These are phyloP conservation scores for Dioctria rufipes DNA, from an alignment of 2,888 invertebrate species.

Conservation along the genomic window DNA sequence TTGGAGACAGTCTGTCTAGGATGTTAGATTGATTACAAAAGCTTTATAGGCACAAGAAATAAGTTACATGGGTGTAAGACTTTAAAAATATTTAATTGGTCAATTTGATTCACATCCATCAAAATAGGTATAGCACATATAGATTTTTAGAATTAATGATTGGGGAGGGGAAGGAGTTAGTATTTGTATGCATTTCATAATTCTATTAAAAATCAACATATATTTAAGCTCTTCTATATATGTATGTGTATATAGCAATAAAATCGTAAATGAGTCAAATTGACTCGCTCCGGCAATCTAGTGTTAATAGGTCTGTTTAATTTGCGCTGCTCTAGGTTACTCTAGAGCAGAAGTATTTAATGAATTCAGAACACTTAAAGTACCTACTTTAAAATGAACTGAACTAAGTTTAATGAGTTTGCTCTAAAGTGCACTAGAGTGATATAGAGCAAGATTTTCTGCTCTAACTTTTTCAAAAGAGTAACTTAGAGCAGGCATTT, in stretches of 20 bases:
- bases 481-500: too few relatives aligned
- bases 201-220: slow-evolving; percentile 28
- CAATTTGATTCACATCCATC: not conserved
- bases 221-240: slow-evolving; percentile 9
- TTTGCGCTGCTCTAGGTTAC: too few relatives aligned
- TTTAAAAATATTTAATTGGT: not conserved
- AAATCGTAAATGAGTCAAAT: slow-evolving; percentile 36
- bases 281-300: slow-evolving; percentile 38
- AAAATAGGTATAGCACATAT: slow-evolving; percentile 3
- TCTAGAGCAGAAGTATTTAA: too few relatives aligned
- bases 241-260: slow-evolving; percentile 6
- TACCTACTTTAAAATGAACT: too few relatives aligned
- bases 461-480: too few relatives aligned
- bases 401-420: too few relatives aligned
- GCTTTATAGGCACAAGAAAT: not conserved
- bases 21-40: too few relatives aligned
- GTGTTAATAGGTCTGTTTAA: not conserved
- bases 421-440: too few relatives aligned
- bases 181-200: slow-evolving; percentile 19
- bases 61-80: not conserved
- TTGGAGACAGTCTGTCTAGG: too few relatives aligned
- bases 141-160: slow-evolving; percentile 12
- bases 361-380: too few relatives aligned
- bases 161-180: slow-evolving; percentile 13
- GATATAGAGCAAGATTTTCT: too few relatives aligned